phyloP scores from a whole-genome alignment of 2,113 vertebrate species.

The Clarias batrachus region DNA sequence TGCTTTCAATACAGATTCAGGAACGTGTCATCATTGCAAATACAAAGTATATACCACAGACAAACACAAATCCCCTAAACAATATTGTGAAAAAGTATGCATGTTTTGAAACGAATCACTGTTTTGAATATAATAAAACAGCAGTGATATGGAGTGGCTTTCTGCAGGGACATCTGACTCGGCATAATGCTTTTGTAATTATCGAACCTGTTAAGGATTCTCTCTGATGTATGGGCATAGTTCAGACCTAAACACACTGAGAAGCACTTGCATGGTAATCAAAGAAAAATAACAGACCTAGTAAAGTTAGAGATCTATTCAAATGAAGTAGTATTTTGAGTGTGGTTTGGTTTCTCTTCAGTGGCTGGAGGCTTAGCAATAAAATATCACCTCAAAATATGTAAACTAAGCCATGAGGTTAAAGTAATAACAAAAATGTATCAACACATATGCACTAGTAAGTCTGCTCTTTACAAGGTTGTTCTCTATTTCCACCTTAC shows the following conservation, averaged over 20 bases:
- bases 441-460: not conserved
- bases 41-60: not conserved
- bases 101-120: conserved; percentile 23
- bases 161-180: conserved; percentile 1
- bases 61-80: conserved; percentile 13
- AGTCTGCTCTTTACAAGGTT: not conserved
- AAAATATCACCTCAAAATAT: conserved; percentile 7
- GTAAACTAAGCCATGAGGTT: conserved; percentile 11
- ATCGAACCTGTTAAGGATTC: conserved; percentile 42
- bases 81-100: not conserved
- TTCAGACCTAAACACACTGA: conserved; percentile 17
- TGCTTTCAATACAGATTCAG: conserved; percentile 9
- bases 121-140: conserved; percentile 31
- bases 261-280: not conserved
- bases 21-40: not conserved
- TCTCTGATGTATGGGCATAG: conserved; percentile 35
- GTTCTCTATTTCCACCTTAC: not conserved
- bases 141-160: not conserved
- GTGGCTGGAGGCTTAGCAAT: conserved; percentile 3
- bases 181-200: conserved; percentile 32
- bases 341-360: not conserved
- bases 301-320: conserved; percentile 13
- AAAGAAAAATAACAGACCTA: not conserved
- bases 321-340: not conserved
- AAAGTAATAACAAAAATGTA: not conserved